A percentile compares a stretch with the other conserved stretches of the same genome.
Conservation (phyloP, 2,797 vertebrate species). For the Phrynocephalus guinanensis region DNA sequence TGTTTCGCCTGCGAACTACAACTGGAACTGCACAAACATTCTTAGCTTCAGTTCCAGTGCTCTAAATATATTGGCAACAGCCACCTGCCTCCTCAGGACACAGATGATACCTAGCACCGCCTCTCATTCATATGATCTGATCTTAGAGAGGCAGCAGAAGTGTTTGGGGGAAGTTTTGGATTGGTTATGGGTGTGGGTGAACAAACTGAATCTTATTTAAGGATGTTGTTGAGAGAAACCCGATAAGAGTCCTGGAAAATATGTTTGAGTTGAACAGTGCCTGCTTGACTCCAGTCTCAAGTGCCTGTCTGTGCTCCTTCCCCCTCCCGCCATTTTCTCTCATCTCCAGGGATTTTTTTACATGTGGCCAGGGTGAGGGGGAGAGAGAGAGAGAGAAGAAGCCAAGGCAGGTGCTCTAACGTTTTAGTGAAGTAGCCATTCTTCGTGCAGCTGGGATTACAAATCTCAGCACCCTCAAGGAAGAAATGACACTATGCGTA, state of each 20-base stretch:
- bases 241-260: background rate
- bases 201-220: background rate
- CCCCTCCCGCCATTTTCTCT: background rate
- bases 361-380: background rate
- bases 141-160: background rate
- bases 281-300: background rate
- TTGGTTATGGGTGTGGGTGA: background rate
- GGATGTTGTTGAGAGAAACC: background rate
- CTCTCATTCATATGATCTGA: background rate
- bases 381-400: background rate
- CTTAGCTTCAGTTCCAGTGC: background rate
- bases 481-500: background rate
- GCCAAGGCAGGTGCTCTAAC: background rate
- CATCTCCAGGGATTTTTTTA: background rate
- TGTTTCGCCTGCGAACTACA: background rate
- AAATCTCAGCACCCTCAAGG: too few relatives aligned
- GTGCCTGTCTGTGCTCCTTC: background rate
- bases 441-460: background rate
- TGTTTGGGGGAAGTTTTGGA: background rate
- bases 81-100: too few relatives aligned
- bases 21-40: background rate
- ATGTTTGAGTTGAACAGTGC: background rate
- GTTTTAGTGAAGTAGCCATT: background rate
- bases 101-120: background rate
- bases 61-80: background rate